Conservation (phyloP, 1,140 invertebrate species). For the Ooceraea biroi region DNA sequence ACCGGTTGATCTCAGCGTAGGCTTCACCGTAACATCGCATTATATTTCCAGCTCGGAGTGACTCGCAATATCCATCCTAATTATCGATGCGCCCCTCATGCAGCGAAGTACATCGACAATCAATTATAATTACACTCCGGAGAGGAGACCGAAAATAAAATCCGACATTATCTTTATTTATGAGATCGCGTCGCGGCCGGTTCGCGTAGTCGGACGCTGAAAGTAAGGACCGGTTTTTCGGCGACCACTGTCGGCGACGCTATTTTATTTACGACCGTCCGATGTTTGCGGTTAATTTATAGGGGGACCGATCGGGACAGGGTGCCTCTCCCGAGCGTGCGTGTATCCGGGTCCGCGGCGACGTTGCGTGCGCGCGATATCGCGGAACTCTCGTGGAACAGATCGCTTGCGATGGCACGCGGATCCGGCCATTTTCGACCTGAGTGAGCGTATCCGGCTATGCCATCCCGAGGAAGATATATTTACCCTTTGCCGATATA, state of each 20-base stretch:
- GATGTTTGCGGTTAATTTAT: conserved; percentile 56
- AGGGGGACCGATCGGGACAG: conserved; percentile 26
- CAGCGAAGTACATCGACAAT: background rate
- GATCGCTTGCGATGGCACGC: conserved; percentile 37
- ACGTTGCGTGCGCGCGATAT: conserved; percentile 23
- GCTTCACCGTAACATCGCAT: no score
- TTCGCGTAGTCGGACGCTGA: conserved; percentile 32
- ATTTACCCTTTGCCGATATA: conserved; percentile 55
- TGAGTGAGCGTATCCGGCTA: conserved; percentile 28
- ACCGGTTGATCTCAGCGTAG: no score
- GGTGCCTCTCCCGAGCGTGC: conserved; percentile 17
- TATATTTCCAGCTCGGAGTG: no score
- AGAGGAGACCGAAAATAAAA: conserved; percentile 45
- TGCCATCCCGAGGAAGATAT: conserved; percentile 41
- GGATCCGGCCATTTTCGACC: conserved; percentile 36
- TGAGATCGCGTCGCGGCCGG: conserved; percentile 15
- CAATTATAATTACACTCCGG: conserved; percentile 37
- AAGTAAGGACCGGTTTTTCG: conserved; percentile 47
- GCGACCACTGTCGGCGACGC: conserved; percentile 9
- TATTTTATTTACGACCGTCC: conserved; percentile 57
- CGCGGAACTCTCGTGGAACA: conserved; percentile 19
- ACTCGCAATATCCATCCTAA: no score
- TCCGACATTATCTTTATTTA: conserved; percentile 60
- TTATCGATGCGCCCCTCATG: background rate
- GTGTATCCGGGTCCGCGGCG: conserved; percentile 8